Percentiles rank a stretch among this genome's conserved stretches.
These are phyloP conservation scores for Anhinga anhinga DNA, from an alignment of 2,113 vertebrate genomes.

Conservation along the genomic window DNA sequence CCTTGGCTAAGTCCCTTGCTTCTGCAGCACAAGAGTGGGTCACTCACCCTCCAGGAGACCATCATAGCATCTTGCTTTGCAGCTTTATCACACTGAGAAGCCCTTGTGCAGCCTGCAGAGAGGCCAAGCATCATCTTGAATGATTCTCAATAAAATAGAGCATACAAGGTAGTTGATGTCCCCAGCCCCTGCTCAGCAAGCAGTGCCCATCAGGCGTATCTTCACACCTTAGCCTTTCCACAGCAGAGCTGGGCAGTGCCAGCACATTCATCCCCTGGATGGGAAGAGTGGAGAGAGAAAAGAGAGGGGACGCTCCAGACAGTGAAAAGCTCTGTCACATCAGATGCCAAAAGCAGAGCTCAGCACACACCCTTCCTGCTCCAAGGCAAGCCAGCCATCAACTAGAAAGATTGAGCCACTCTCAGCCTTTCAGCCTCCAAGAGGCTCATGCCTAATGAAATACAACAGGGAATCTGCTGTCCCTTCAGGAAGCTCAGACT, in stretches of 20 bases:
- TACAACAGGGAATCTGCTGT: neutral
- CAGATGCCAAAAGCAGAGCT: neutral
- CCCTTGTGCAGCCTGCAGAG: neutral
- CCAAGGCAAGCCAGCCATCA: neutral
- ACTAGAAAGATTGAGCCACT: neutral
- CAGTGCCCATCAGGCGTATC: neutral
- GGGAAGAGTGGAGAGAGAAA: neutral
- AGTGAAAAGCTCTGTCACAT: neutral
- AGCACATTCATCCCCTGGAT: neutral
- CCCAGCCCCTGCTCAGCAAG: neutral
- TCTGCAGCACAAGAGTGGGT: neutral
- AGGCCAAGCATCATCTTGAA: neutral
- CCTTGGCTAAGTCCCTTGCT: neutral
- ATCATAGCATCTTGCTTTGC: neutral
- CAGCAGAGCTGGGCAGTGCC: neutral
- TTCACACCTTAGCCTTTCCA: neutral
- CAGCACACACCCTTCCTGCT: neutral
- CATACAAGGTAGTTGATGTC: no score
- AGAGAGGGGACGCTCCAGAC: neutral
- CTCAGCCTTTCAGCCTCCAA: neutral
- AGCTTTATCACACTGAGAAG: neutral
- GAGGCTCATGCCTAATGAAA: neutral
- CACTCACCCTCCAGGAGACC: neutral
- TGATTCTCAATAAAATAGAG: neutral
- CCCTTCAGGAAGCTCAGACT: neutral